phyloP scores from a whole-genome alignment of 2,888 invertebrate genomes.

The Drosophila pseudotakahashii region DNA sequence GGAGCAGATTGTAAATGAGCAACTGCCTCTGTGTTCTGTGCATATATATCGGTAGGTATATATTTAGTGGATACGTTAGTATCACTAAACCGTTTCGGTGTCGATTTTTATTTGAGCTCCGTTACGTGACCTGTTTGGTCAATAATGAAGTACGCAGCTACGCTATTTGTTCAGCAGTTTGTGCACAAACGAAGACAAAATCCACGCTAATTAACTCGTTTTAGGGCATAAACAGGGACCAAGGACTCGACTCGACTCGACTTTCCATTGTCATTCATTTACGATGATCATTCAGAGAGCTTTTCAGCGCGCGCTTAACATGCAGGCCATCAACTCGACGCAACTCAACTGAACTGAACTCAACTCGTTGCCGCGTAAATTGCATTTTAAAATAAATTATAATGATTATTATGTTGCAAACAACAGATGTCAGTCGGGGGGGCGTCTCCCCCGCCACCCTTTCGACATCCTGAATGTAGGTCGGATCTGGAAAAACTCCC shows the following conservation, averaged over 20 bases:
- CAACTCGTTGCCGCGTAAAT: constrained; percentile 66
- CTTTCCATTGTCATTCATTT: constrained; percentile 40
- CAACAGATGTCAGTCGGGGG: constrained; percentile 69
- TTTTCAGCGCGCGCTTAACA: constrained; percentile 32
- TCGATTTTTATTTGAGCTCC: constrained; percentile 71
- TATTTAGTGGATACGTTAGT: constrained; percentile 49
- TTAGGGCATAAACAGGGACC: constrained; percentile 42
- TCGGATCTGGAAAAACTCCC: constrained; percentile 25
- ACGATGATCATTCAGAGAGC: constrained; percentile 50
- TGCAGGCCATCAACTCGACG: constrained; percentile 46
- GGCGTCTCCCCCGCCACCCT: constrained; percentile 34
- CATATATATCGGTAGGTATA: constrained; percentile 1
- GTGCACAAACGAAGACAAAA: constrained; percentile 54
- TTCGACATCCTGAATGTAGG: constrained; percentile 46
- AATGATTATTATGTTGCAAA: constrained; percentile 76
- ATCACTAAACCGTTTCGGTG: constrained; percentile 59
- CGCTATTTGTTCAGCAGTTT: constrained; percentile 67
- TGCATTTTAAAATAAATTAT: constrained; percentile 80
- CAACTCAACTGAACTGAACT: constrained; percentile 36
- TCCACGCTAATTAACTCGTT: constrained; percentile 70
- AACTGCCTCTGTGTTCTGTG: constrained; percentile 21
- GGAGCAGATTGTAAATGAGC: constrained; percentile 60
- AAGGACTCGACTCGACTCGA: constrained; percentile 1
- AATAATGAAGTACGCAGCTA: constrained; percentile 66
- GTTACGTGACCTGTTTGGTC: constrained; percentile 70